phyloP scores from a whole-genome alignment of 2,113 vertebrate species.

The Mus musculus region GRCm39 chr3:100305501-100306000 shows the following conservation, averaged over 20 bases:
- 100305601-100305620: background rate
- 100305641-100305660: background rate
- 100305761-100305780: background rate
- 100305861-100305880: background rate
- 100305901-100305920: background rate
- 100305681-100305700: fast-evolving
- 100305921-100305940: background rate
- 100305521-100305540: background rate
- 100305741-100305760: background rate
- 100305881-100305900: background rate
- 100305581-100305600: background rate
- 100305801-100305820: background rate
- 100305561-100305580: fast-evolving
- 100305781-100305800: background rate
- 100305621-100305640: background rate
- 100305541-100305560: background rate
- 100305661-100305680: no score
- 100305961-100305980: background rate
- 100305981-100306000: background rate
- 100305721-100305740: background rate
- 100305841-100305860: background rate
- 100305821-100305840: background rate
- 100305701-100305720: background rate
- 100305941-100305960: background rate
- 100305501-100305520: background rate